Conservation (phyloP, 2,797 vertebrate genomes). For the Labroides dimidiatus region DNA sequence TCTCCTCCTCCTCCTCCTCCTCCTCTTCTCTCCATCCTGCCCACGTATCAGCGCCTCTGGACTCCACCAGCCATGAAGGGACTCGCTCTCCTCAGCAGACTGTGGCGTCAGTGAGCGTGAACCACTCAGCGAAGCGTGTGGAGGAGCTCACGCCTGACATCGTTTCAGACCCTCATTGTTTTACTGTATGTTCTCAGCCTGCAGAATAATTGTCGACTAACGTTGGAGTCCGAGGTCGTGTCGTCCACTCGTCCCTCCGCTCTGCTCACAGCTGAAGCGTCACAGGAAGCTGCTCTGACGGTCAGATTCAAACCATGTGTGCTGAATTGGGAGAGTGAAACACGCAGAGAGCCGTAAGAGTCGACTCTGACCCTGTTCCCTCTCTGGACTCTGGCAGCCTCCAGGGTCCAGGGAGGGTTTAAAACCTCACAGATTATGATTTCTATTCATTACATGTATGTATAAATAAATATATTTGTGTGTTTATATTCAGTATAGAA, state of each 20-base stretch:
- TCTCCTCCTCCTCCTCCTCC: neutral
- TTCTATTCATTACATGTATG: conserved; percentile 76
- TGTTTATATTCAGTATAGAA: conserved; percentile 84
- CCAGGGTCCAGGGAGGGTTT: conserved; percentile 45
- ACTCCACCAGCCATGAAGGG: conserved; percentile 7
- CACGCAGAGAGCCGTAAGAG: conserved; percentile 24
- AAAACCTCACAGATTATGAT: conserved; percentile 69
- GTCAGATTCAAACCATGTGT: conserved; percentile 6
- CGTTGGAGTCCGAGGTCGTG: conserved; percentile 33
- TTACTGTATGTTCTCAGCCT: conserved; percentile 32
- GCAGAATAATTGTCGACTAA: conserved; percentile 45
- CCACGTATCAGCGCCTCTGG: conserved; percentile 57
- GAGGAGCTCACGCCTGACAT: conserved; percentile 26
- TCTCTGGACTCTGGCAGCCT: conserved; percentile 39
- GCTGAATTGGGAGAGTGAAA: conserved; percentile 65
- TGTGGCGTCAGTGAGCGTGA: conserved; percentile 46
- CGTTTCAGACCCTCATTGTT: conserved; percentile 31
- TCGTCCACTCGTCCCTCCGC: neutral
- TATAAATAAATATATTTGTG: conserved; percentile 83
- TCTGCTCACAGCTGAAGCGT: conserved; percentile 54
- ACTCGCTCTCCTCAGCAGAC: too few species aligned
- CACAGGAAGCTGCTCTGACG: conserved; percentile 44
- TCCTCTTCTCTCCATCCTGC: conserved; percentile 6
- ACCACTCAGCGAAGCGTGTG: conserved; percentile 50
- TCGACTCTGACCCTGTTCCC: conserved; percentile 17